Evolutionary conservation across 2,113 vertebrate species (phyloP), one percentile per base, ranked within the genome.

Genomic region (Hippoglossus stenolepis): DNA sequence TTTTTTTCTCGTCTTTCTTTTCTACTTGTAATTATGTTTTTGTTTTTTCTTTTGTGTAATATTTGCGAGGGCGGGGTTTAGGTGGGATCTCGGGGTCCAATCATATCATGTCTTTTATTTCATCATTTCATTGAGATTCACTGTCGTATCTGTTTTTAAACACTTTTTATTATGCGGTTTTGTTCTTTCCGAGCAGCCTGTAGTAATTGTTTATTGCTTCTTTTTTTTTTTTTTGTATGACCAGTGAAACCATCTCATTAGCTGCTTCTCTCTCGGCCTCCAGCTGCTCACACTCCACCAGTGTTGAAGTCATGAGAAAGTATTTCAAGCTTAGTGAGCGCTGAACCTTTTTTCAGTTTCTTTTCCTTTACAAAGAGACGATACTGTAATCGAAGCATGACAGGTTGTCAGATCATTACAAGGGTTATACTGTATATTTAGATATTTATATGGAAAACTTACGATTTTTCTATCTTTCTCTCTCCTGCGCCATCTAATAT

Each of bases 371-470:
- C 56, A 75, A 54, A 86, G 18, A 70, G 60, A 82, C 79, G 80
- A 61, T 85, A 89, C 66, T 89, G 85, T 87, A 87, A 82, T 87
- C 83, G 79, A 89, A 87, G 79, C 90, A 85, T 83, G 83, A 69
- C 89, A 85, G 80, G 72, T 65, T 88, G 70, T 89, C 72, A 64
- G 85, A 90, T 89, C 87, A 90, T 85, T 81, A 86, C 84, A 72
- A 73, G 88, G 86, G 82, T 75, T 87, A 84, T 93, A 79, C 85
- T 92, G 86, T 90, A 93, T 91, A 94, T 93, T 92, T 93, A 94
- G 88, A 93, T 94, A 92, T 95, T 94, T 94, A 94, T 94, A 94
- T 82, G 84, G 76, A 85, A 84, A 86, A 54, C 51, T 65, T 87
- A 85, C 57, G 72, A 89, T 90, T 87, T 93, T 93, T 91, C 79